Evolutionary conservation across 2,888 invertebrate species (phyloP).

Genomic region (Brenthis hecate): DNA sequence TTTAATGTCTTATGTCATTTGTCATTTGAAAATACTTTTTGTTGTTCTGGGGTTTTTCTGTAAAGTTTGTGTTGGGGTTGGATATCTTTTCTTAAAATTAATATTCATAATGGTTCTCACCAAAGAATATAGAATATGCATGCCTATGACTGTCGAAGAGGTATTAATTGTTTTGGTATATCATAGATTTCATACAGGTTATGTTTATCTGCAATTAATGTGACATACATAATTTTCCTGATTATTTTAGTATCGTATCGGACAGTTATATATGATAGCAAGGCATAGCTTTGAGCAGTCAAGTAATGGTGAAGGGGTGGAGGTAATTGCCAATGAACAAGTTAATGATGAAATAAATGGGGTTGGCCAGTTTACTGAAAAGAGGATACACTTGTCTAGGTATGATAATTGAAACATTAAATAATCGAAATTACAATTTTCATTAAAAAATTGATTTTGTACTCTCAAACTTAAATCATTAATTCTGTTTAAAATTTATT

Average conservation of each 20-base stretch:
- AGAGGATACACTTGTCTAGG: slow-evolving; percentile 94
- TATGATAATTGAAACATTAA: slow-evolving; percentile 51
- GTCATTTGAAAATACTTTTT: too few relatives aligned
- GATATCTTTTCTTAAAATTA: not conserved
- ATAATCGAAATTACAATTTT: too few relatives aligned
- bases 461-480: not conserved
- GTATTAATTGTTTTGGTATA: slow-evolving; percentile 70
- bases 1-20: too few relatives aligned
- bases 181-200: slow-evolving; percentile 16
- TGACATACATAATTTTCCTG: slow-evolving; percentile 27
- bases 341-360: slow-evolving; percentile 91
- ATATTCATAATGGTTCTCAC: slow-evolving; percentile 87
- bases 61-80: not conserved
- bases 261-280: slow-evolving; percentile 97
- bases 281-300: slow-evolving; percentile 96
- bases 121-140: slow-evolving; percentile 95
- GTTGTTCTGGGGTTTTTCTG: too few relatives aligned
- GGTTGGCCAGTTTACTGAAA: slow-evolving; percentile 94
- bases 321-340: slow-evolving; percentile 92
- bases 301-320: slow-evolving; percentile 94
- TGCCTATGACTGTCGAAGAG: slow-evolving; percentile 96
- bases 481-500: too few relatives aligned
- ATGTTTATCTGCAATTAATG: slow-evolving; percentile 18
- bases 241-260: slow-evolving; percentile 90
- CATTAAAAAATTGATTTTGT: too few relatives aligned